These are phyloP conservation scores for Saguinus imperator DNA, from an alignment of 2,113 vertebrate species.

Conservation along the genomic window DNA sequence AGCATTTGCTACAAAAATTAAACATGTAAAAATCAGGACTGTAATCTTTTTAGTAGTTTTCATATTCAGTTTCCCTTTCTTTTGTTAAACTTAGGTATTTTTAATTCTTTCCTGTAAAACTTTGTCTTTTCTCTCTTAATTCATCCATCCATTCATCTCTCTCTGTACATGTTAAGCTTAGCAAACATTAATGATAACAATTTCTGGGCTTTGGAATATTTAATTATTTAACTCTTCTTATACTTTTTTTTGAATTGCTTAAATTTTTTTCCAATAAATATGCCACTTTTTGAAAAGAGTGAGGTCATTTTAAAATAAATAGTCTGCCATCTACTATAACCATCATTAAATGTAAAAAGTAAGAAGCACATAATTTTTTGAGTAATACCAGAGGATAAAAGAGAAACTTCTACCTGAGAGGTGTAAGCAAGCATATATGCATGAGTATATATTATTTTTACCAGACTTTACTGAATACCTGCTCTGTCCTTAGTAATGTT, in stretches of 20 bases:
- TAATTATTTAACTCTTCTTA: not conserved
- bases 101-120: not conserved
- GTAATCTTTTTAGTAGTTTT: not conserved
- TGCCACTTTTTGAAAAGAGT: not conserved
- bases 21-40: not conserved
- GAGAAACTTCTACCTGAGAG: not conserved
- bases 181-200: not conserved
- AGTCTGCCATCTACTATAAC: not conserved
- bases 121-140: not conserved
- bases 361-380: not conserved
- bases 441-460: not conserved
- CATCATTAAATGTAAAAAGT: not conserved
- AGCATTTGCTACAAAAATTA: not conserved
- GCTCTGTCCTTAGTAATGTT: not conserved
- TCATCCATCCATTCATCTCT: not conserved
- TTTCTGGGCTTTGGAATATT: not conserved
- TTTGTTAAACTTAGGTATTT: not conserved
- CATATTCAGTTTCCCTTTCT: not conserved
- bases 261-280: not conserved
- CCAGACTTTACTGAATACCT: not conserved
- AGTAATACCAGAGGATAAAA: not conserved
- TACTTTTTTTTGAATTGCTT: not conserved
- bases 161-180: not conserved
- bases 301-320: not conserved
- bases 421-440: not conserved